Percentiles rank a stretch among this genome's conserved stretches.
Conservation (phyloP, 2,888 invertebrate genomes). For the Xylota sylvarum region DNA sequence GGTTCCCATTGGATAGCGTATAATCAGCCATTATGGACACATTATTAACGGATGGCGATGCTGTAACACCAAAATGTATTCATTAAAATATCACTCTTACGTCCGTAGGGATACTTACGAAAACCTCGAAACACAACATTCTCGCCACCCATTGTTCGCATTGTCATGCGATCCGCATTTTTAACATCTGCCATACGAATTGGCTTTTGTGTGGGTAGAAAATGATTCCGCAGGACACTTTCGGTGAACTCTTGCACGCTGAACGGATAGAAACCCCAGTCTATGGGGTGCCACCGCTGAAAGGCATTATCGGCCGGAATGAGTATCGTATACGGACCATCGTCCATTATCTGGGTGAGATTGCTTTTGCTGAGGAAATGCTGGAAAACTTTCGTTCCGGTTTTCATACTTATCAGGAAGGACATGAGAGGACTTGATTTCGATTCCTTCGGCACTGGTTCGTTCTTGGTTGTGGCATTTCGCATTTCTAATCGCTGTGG, state of each 20-base stretch:
- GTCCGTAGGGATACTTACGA: slow-evolving; percentile 85
- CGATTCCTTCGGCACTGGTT: slow-evolving; percentile 84
- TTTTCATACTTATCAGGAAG: slow-evolving; percentile 87
- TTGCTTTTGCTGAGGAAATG: slow-evolving; percentile 88
- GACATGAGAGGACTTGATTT: slow-evolving; percentile 84
- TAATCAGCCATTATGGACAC: slow-evolving; percentile 87
- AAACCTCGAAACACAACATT: slow-evolving; percentile 86
- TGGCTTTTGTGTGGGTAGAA: slow-evolving; percentile 86
- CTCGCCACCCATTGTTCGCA: slow-evolving; percentile 87
- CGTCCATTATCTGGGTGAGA: slow-evolving; percentile 86
- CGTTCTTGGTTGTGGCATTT: slow-evolving; percentile 83
- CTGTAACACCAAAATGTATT: slow-evolving; percentile 80
- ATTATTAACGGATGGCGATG: slow-evolving; percentile 87
- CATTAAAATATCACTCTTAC: slow-evolving; percentile 1
- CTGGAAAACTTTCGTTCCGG: slow-evolving; percentile 88
- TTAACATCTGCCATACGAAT: slow-evolving; percentile 86
- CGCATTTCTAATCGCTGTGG: slow-evolving; percentile 84
- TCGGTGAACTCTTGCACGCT: slow-evolving; percentile 88
- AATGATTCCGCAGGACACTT: slow-evolving; percentile 87
- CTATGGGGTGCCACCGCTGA: slow-evolving; percentile 89
- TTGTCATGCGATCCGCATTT: slow-evolving; percentile 85
- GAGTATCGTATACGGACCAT: slow-evolving; percentile 87
- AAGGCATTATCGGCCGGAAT: slow-evolving; percentile 89
- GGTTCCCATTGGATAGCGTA: slow-evolving; percentile 87
- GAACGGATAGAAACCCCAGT: slow-evolving; percentile 90